phyloP scores from a whole-genome alignment of 2,888 invertebrate genomes.

The Ophioninae sp. region DNA sequence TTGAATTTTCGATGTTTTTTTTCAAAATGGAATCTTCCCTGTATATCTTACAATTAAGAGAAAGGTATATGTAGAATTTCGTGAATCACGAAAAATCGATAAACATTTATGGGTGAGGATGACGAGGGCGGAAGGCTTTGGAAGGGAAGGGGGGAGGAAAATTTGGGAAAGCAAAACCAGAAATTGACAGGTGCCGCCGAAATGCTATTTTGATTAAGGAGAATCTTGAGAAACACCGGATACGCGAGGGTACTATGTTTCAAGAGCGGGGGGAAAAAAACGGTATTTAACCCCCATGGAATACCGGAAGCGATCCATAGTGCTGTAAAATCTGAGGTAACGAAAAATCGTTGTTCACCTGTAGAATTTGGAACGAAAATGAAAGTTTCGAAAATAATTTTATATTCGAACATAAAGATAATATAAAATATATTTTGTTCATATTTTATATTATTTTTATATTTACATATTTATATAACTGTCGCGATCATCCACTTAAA shows the following conservation, averaged over 20 bases:
- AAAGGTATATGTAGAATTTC: not conserved
- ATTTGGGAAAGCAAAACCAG: not conserved
- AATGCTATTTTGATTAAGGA: not conserved
- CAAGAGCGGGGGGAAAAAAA: not conserved
- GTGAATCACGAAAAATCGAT: not conserved
- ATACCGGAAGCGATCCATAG: not conserved
- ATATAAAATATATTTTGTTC: no score
- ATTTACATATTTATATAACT: no score
- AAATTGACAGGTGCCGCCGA: not conserved
- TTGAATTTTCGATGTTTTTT: not conserved
- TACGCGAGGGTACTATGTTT: not conserved
- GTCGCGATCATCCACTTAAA: no score
- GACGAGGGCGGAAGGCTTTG: no score
- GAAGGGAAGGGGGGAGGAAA: not conserved
- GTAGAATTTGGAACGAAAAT: not conserved
- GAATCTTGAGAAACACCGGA: not conserved
- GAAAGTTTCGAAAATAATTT: not conserved
- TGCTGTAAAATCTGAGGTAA: not conserved
- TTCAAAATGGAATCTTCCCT: not conserved
- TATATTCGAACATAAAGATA: no score
- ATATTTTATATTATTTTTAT: no score
- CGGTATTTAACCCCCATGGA: not conserved
- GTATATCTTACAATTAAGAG: not conserved
- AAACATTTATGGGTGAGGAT: not conserved
- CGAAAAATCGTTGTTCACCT: not conserved